Conservation (phyloP, 2,797 vertebrate genomes). For the Apogon talboti region DNA sequence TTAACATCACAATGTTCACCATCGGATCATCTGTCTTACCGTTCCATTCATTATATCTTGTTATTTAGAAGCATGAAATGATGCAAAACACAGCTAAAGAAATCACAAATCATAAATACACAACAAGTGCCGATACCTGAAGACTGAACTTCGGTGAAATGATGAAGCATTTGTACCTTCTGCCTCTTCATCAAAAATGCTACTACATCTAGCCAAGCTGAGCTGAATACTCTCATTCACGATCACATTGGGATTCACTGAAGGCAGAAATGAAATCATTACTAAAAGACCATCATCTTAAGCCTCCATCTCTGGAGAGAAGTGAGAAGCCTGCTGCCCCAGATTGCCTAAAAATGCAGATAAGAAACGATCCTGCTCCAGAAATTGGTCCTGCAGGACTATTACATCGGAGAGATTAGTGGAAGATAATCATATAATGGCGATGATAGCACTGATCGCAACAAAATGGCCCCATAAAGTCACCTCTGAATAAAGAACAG, state of each 20-base stretch:
- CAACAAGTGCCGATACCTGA: too few relatives aligned
- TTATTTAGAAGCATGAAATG: too few relatives aligned
- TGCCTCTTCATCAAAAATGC: too few relatives aligned
- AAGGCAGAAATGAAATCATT: constrained; percentile 74
- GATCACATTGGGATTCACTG: constrained; percentile 62
- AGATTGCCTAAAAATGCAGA: constrained; percentile 77
- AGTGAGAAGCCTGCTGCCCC: constrained; percentile 62
- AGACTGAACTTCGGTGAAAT: too few relatives aligned
- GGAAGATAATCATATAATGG: constrained; percentile 74
- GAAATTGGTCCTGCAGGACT: constrained; percentile 77
- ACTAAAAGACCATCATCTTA: constrained; percentile 74
- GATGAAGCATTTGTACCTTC: too few relatives aligned
- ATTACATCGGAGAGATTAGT: constrained; percentile 69
- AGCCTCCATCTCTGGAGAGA: constrained; percentile 70
- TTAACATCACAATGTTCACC: too few relatives aligned
- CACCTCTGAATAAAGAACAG: constrained; percentile 67
- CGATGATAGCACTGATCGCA: constrained; percentile 59
- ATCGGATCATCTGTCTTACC: too few relatives aligned
- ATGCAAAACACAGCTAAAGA: too few relatives aligned
- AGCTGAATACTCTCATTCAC: constrained; percentile 37
- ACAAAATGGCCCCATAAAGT: constrained; percentile 70
- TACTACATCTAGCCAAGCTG: background rate
- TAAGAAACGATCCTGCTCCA: constrained; percentile 68
- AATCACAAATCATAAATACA: too few relatives aligned
- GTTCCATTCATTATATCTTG: too few relatives aligned